A percentile compares a stretch with the other conserved stretches of the same genome.
These are phyloP conservation scores for Scrobipalpa costella DNA, from an alignment of 2,888 invertebrate species.

Conservation along the genomic window DNA sequence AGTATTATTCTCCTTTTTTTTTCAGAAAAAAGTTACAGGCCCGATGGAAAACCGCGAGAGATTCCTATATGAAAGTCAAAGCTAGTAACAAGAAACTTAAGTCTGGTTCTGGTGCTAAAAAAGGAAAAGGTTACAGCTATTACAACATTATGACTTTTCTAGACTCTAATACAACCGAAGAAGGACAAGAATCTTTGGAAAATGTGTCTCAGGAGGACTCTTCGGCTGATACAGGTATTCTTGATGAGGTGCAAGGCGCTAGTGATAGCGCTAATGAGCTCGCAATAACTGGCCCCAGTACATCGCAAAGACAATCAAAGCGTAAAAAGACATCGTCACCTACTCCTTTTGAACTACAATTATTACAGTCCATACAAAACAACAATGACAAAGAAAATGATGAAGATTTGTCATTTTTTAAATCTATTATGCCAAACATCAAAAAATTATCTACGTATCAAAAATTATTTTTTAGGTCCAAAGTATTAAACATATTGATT, in stretches of 20 bases:
- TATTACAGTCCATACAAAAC: not conserved
- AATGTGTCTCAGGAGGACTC: not conserved
- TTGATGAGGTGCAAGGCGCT: not conserved
- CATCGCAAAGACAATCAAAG: not conserved
- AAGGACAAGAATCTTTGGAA: not conserved
- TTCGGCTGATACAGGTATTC: not conserved
- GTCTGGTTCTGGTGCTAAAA: constrained; percentile 2
- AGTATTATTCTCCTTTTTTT: no score
- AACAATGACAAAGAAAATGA: not conserved
- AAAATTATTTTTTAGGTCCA: not conserved
- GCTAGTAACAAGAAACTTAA: not conserved
- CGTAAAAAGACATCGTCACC: not conserved
- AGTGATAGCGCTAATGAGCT: not conserved
- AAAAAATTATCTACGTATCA: not conserved
- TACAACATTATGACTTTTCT: not conserved
- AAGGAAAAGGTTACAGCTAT: not conserved
- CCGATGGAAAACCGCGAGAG: not conserved
- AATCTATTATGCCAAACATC: not conserved
- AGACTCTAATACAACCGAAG: not conserved
- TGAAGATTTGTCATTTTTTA: constrained; percentile 3
- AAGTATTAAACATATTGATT: not conserved
- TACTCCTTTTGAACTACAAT: constrained; percentile 2
- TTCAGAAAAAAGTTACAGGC: not conserved
- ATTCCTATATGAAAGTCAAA: not conserved
- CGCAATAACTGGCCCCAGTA: not conserved